A percentile compares a stretch with the other conserved stretches of the same genome.
phyloP scores from a whole-genome alignment of 2,797 vertebrate species.

The Margarornis squamiger region DNA sequence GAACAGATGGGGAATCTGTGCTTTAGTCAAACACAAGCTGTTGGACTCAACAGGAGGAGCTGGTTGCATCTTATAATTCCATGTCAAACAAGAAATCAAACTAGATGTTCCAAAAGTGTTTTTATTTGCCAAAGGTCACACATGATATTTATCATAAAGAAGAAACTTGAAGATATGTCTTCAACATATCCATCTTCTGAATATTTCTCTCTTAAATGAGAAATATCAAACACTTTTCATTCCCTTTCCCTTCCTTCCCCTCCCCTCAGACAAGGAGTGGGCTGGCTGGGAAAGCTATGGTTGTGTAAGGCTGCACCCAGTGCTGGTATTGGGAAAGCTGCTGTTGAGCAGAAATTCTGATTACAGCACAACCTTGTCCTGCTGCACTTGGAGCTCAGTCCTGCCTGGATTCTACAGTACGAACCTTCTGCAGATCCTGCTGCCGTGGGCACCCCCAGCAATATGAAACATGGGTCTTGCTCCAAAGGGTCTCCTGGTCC shows the following conservation, averaged over 20 bases:
- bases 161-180: neutral
- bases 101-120: neutral
- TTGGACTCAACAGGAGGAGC: slow-evolving; percentile 15
- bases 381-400: neutral
- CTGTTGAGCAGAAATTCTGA: neutral
- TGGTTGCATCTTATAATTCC: slow-evolving; percentile 4
- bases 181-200: neutral
- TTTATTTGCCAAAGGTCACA: neutral
- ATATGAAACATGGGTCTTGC: neutral
- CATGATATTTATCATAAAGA: neutral
- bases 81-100: slow-evolving; percentile 27
- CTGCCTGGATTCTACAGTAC: neutral
- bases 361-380: neutral
- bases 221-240: neutral
- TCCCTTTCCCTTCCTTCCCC: neutral
- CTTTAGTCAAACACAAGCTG: slow-evolving; percentile 58
- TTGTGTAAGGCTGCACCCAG: neutral
- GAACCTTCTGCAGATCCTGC: neutral
- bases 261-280: neutral
- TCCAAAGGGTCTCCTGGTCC: neutral
- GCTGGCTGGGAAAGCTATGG: neutral
- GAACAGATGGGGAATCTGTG: slow-evolving; percentile 56
- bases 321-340: neutral
- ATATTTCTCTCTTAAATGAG: neutral
- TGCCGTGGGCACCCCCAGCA: neutral